Evolutionary conservation across 1,140 invertebrate genomes (phyloP).

Genomic region (Choristoneura fumiferana): DNA sequence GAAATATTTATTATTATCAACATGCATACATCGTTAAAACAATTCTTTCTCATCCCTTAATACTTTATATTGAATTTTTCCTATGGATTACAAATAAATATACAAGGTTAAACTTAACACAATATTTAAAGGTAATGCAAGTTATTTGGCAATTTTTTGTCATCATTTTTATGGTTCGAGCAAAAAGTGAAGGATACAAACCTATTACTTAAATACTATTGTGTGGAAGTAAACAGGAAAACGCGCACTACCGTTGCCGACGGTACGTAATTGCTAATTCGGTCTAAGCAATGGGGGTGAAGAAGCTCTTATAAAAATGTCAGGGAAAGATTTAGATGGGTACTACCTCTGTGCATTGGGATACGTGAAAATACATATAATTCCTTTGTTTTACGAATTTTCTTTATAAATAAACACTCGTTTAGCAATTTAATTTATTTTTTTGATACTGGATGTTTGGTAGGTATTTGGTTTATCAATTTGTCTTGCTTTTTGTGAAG

Average conservation of each 20-base stretch:
- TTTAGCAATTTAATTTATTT: slow-evolving; percentile 9
- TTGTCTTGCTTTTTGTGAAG: slow-evolving; percentile 18
- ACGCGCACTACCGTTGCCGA: slow-evolving; percentile 22
- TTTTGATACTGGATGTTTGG: not conserved
- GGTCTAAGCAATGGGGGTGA: slow-evolving; percentile 64
- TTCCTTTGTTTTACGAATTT: slow-evolving; percentile 30
- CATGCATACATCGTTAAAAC: too few species aligned
- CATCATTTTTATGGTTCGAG: too few species aligned
- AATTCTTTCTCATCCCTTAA: too few species aligned
- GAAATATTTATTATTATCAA: too few species aligned
- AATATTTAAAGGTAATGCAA: too few species aligned
- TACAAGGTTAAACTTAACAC: too few species aligned
- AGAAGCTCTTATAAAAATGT: slow-evolving; percentile 71
- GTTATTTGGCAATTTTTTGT: too few species aligned
- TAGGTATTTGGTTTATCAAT: slow-evolving; percentile 22
- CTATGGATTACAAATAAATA: too few species aligned
- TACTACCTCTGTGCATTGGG: slow-evolving; percentile 37
- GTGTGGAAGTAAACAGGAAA: too few species aligned
- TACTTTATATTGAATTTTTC: too few species aligned
- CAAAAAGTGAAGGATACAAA: too few species aligned
- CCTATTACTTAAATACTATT: too few species aligned
- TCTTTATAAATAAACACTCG: slow-evolving; percentile 14
- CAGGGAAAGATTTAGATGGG: slow-evolving; percentile 56
- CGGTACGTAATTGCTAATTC: slow-evolving; percentile 65
- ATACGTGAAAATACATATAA: slow-evolving; percentile 36